Conservation (phyloP, 2,888 invertebrate species). For the Trisateles emortualis region DNA sequence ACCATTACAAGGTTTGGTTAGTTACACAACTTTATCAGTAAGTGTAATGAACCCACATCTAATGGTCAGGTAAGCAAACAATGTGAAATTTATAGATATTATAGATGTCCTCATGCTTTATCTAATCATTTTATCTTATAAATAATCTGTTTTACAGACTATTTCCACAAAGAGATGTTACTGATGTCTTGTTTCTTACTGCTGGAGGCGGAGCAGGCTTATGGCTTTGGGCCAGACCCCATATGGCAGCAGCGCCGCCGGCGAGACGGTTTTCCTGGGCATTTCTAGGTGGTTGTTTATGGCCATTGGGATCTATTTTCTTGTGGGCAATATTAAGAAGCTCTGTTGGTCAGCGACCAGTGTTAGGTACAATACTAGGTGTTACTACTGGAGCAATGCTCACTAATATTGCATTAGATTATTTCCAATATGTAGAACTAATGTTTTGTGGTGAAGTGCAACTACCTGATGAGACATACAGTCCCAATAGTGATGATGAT, state of each 20-base stretch:
- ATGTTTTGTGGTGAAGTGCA: slow-evolving; percentile 86
- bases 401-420: slow-evolving; percentile 88
- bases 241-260: slow-evolving; percentile 89
- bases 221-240: slow-evolving; percentile 93
- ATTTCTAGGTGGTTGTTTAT: slow-evolving; percentile 92
- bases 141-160: slow-evolving; percentile 83
- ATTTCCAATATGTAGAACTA: slow-evolving; percentile 88
- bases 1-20: slow-evolving; percentile 91
- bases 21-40: slow-evolving; percentile 92
- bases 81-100: not conserved
- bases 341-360: slow-evolving; percentile 90
- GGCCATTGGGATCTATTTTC: slow-evolving; percentile 96
- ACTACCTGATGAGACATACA: slow-evolving; percentile 76
- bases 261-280: slow-evolving; percentile 90
- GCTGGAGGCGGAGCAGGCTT: slow-evolving; percentile 94
- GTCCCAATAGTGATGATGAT: slow-evolving; percentile 84
- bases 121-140: too few relatives aligned
- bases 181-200: slow-evolving; percentile 93
- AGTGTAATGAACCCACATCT: slow-evolving; percentile 95
- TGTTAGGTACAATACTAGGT: slow-evolving; percentile 89
- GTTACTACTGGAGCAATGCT: slow-evolving; percentile 90
- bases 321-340: slow-evolving; percentile 95
- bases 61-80: slow-evolving; percentile 87
- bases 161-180: slow-evolving; percentile 91
- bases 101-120: too few relatives aligned